A percentile compares a stretch with the other conserved stretches of the same genome.
Evolutionary conservation across 2,797 vertebrate genomes (phyloP).

Genomic region (Taeniopygia guttata): DNA sequence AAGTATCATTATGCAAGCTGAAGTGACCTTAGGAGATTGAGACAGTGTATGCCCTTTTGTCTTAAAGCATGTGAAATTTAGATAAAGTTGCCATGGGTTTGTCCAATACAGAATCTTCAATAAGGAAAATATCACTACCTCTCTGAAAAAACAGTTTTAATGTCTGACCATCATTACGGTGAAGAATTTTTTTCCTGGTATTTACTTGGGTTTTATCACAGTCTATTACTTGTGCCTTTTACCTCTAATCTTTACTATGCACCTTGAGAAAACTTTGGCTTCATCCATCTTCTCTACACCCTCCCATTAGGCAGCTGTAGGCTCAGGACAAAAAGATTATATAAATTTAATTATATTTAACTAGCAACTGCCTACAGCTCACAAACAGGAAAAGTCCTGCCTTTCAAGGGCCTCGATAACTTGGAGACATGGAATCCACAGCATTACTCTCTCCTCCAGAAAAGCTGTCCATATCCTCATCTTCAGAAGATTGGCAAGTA

Average conservation of each 20-base stretch:
- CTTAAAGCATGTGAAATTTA: neutral
- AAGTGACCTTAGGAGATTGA: neutral
- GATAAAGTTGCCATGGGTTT: neutral
- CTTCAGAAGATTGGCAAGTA: neutral
- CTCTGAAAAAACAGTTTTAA: neutral
- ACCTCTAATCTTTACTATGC: neutral
- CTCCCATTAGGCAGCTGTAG: neutral
- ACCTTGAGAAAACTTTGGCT: neutral
- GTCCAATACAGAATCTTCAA: neutral
- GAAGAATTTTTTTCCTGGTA: neutral
- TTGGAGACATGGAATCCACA: neutral
- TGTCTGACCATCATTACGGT: neutral
- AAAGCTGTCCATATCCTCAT: neutral
- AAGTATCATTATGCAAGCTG: neutral
- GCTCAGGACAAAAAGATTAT: neutral
- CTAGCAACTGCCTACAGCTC: neutral
- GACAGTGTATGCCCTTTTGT: neutral
- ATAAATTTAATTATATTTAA: neutral
- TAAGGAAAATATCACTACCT: neutral
- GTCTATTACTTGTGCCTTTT: neutral
- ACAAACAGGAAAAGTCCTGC: neutral
- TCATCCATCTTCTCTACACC: neutral
- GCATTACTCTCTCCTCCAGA: neutral
- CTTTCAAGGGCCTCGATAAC: neutral
- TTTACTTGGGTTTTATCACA: neutral